These are phyloP conservation scores for Chaetophractus vellerosus DNA, from an alignment of 2,797 vertebrate species.

Conservation along the genomic window DNA sequence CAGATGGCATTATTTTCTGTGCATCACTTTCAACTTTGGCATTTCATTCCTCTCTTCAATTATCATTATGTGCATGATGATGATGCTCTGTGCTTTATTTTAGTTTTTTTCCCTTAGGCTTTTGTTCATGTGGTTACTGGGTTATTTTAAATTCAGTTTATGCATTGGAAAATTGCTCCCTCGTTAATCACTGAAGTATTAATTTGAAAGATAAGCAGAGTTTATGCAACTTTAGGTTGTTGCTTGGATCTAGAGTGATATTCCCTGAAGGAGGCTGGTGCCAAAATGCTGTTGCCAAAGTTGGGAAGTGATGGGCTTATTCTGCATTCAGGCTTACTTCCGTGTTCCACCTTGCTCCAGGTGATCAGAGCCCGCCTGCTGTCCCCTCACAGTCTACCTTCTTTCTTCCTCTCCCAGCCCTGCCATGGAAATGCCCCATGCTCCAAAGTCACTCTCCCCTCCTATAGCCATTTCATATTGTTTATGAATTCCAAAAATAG, in stretches of 20 bases:
- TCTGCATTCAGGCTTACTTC: not conserved
- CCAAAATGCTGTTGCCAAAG: not conserved
- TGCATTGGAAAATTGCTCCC: not conserved
- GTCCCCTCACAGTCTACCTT: not conserved
- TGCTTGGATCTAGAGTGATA: not conserved
- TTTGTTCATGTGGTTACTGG: slow-evolving; percentile 14
- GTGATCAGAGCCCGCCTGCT: not conserved
- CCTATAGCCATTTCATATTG: too few relatives aligned
- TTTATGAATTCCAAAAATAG: too few relatives aligned
- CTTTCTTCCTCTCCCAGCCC: not conserved
- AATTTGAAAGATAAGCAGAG: slow-evolving; percentile 65
- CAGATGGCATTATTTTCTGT: slow-evolving; percentile 22
- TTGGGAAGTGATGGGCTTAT: slow-evolving; percentile 51
- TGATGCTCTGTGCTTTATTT: not conserved
- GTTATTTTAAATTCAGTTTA: slow-evolving; percentile 41
- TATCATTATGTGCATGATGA: not conserved
- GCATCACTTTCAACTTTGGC: not conserved
- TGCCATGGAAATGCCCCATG: not conserved
- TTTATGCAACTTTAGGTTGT: slow-evolving; percentile 47
- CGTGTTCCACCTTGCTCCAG: not conserved
- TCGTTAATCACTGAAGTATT: slow-evolving; percentile 35
- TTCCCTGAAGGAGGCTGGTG: not conserved
- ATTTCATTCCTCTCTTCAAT: slow-evolving; percentile 11
- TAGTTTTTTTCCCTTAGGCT: slow-evolving; percentile 10
- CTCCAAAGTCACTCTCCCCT: not conserved